Conservation (phyloP, 2,113 vertebrate species). For the Lipotes vexillifer region DNA sequence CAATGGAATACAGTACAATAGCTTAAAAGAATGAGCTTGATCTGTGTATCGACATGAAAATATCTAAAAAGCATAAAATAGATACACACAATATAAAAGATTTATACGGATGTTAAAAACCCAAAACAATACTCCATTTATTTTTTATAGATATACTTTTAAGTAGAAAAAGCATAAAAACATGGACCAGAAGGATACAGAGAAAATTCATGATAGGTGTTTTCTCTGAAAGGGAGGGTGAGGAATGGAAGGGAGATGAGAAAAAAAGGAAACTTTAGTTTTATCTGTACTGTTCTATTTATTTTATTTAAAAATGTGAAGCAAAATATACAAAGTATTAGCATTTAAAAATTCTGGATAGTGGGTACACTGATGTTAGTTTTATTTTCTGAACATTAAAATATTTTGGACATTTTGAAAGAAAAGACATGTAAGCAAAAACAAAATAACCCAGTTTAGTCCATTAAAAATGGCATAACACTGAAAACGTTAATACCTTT, state of each 20-base stretch:
- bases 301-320: not conserved
- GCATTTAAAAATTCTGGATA: not conserved
- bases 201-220: not conserved
- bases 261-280: not conserved
- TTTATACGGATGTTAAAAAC: not conserved
- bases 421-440: not conserved
- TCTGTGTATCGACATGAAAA: not conserved
- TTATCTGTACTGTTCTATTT: not conserved
- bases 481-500: not conserved
- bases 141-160: not conserved
- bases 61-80: not conserved
- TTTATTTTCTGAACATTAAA: not conserved
- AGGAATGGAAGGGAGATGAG: not conserved
- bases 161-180: not conserved
- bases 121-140: not conserved
- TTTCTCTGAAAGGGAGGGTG: not conserved
- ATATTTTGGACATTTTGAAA: constrained; percentile 15
- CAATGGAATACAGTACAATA: not conserved
- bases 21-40: not conserved
- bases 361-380: not conserved
- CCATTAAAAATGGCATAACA: not conserved
- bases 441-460: not conserved
- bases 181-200: not conserved
- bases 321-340: not conserved
- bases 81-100: not conserved